Conservation (phyloP, 2,888 invertebrate species). For the Lobophora halterata region DNA sequence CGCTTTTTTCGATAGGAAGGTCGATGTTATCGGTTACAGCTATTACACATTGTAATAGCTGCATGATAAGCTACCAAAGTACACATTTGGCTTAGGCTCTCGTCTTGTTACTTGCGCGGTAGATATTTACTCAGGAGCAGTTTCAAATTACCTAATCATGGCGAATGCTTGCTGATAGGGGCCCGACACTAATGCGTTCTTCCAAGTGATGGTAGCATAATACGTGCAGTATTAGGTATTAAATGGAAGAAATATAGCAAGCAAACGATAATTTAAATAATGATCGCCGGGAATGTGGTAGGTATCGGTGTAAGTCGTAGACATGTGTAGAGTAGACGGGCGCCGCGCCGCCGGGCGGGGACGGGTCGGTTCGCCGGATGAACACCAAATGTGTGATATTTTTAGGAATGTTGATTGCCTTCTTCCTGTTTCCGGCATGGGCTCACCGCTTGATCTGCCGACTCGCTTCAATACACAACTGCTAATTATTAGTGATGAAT, state of each 20-base stretch:
- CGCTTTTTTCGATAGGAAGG: conserved; percentile 67
- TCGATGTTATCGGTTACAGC: conserved; percentile 72
- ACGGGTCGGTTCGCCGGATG: conserved; percentile 58
- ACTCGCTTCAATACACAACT: conserved; percentile 55
- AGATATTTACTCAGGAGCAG: conserved; percentile 30
- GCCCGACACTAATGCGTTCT: too few relatives aligned
- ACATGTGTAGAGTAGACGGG: conserved; percentile 26
- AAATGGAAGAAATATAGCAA: conserved; percentile 1
- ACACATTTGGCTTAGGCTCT: conserved; percentile 38
- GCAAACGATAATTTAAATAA: neutral
- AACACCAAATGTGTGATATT: conserved; percentile 79
- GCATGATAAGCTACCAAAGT: conserved; percentile 65
- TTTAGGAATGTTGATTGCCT: conserved; percentile 79
- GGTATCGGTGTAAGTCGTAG: conserved; percentile 4
- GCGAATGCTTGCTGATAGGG: too few relatives aligned
- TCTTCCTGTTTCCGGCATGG: conserved; percentile 76
- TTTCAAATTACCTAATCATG: conserved; percentile 13
- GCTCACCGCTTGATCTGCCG: conserved; percentile 63
- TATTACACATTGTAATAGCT: conserved; percentile 71
- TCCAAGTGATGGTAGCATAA: too few relatives aligned
- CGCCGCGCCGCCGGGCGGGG: conserved; percentile 30
- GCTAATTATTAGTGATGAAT: conserved; percentile 74
- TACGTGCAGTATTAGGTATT: too few relatives aligned
- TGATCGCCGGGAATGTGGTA: neutral
- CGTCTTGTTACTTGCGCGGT: conserved; percentile 26